Base-by-base conservation (phyloP, 1,140 invertebrate species). In the Marisa cornuarietis region DNA sequence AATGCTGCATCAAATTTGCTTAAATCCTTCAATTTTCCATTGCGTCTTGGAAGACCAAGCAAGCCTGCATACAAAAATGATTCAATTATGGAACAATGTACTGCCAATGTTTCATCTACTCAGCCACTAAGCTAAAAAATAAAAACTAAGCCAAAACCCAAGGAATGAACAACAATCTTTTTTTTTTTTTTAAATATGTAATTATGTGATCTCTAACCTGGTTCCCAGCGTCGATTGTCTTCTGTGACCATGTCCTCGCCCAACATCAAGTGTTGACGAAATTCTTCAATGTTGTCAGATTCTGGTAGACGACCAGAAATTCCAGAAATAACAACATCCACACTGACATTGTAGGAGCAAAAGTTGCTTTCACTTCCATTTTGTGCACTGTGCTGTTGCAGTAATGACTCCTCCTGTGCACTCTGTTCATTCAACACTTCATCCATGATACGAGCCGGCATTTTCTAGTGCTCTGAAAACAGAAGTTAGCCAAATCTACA, bases 261-360 rank as follows among this genome's bases (percentile, higher is more conserved):
- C 63, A 94, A 94, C 87, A 96, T 95, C 20, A 99, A 93, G 86
- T 97, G 93, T 81, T 96, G 92, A 83, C 94, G 95, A 89, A 99
- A 98, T 90, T 98, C 96, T 84, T 96, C 95, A 81, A 98, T 95
- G 87, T 93, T 95, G 74, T 94, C 93, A 65, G 95, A 96, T 89
- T 98, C 95, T 0, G 97, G 97, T 79, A 98, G 93, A 83, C 96
- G 94, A 78, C 96, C 96, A 63, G 96, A 97, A 85, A 98, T 93
- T 58, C 97, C 97, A 76, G 94, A 94, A 81, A 98, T 95, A 71
- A 97, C 96, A 81, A 98, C 93, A 71, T 97, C 96, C 66, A 83
- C 85, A 58, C 61, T 81, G 42, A 76, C 73, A 14, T 71, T 66
- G 76, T 58, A 76, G 10, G 69, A 63, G 52, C 73, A 73, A 14